Evolutionary conservation across 1,140 invertebrate species (phyloP), one percentile per base, ranked within the genome.

Genomic region (honey bee (Apis mellifera)): DNA sequence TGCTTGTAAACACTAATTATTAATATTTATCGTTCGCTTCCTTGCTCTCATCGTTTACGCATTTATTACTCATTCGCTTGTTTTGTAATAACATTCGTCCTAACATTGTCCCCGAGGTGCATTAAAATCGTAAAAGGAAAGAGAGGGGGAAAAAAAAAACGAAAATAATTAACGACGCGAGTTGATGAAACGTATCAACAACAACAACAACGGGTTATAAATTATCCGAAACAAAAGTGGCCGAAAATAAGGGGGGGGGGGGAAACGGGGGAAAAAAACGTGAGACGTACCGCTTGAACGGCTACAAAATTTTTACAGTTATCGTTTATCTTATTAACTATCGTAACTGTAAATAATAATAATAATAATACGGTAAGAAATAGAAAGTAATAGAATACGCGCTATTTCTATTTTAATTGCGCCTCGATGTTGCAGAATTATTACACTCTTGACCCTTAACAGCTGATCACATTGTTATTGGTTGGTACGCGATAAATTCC

Each of bases 1-100:
- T 26, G 64, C 42, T 69, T 50, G 65, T 59, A 69, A 69, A 59
- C 76, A 55, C 21, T 42, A 78, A 59, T 78, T 65, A 15, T 26
- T 26, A 69, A 57, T 69, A 78, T 69, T 78, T 48, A 55, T 17
- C 64, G 23, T 59, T 48, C 2, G 64, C 8, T 8, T 9, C 1
- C 1, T 2, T 69, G 13, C 48, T 23, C 59, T 26, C 4, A 19
- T 15, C 42, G 13, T 75, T 75, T 21, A 9, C 11, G 32, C 21
- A 12, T 60, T 73, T 71, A 26, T 71, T 54, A 60, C 26, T 73
- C 32, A 17, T 48, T 59, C 32, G 19, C 1, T 17, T 59, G 15
- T 48, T 26, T 71, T n/a, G 17, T 26, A 54, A 71, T 54, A 26
- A 26, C 2, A 8, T 3, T 9, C 50, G 26, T 71, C 48, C 68